Conservation (phyloP, 2,797 vertebrate genomes). For the Sebastiscus tertius region DNA sequence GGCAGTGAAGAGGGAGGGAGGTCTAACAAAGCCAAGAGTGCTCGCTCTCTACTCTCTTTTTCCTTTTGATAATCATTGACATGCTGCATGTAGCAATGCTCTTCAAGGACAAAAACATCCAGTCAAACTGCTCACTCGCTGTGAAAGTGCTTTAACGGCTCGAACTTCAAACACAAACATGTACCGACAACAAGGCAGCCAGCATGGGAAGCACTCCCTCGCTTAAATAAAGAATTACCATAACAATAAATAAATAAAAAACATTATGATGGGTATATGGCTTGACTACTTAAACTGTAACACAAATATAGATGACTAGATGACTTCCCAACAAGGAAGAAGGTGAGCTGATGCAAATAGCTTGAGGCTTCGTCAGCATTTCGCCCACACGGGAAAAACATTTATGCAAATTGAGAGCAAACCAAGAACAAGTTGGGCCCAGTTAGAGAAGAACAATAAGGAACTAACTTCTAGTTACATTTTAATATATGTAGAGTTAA, state of each 20-base stretch:
- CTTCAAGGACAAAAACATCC: background rate
- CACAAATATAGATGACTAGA: background rate
- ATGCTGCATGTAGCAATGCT: background rate
- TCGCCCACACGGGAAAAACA: background rate
- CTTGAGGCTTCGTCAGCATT: background rate
- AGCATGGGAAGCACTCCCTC: background rate
- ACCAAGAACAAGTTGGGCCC: background rate
- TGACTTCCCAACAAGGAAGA: background rate
- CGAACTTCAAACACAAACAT: background rate
- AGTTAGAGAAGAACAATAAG: background rate
- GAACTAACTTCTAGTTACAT: background rate
- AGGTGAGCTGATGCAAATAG: background rate
- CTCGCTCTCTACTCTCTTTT: slow-evolving; percentile 3
- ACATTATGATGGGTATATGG: background rate
- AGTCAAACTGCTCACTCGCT: background rate
- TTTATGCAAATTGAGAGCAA: background rate
- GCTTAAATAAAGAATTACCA: background rate
- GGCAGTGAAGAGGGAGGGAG: slow-evolving; percentile 9
- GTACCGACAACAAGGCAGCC: background rate
- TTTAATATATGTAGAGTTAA: background rate
- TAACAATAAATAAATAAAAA: background rate
- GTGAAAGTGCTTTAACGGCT: background rate
- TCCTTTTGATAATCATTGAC: slow-evolving; percentile 46
- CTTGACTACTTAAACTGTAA: background rate
- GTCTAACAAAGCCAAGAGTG: background rate